Percentiles rank a stretch among this genome's conserved stretches.
Evolutionary conservation across 1,140 invertebrate species (phyloP).

Genomic region (Aethina tumida): DNA sequence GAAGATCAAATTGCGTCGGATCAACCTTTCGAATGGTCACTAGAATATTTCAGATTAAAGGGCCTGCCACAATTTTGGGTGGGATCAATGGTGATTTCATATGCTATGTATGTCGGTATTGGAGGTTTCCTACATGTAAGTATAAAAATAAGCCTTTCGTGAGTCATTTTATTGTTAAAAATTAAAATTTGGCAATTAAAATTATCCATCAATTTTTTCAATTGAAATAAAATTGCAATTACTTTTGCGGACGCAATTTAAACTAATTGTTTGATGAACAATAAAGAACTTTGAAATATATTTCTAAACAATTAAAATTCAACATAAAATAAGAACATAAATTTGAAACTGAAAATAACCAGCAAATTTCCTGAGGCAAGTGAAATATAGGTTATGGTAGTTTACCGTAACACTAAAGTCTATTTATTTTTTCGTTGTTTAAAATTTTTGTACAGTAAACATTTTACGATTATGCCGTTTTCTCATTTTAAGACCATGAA

Average conservation of each 20-base stretch:
- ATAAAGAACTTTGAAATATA: not conserved
- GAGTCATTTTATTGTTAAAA: not conserved
- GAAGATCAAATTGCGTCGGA: constrained; percentile 24
- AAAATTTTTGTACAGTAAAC: too few relatives aligned
- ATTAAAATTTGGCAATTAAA: too few relatives aligned
- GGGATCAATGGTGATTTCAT: constrained; percentile 41
- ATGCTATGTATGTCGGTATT: constrained; percentile 46
- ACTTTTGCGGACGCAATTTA: not conserved
- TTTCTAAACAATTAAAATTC: not conserved
- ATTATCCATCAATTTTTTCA: too few relatives aligned
- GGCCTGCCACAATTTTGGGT: constrained; percentile 41
- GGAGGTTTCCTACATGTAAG: constrained; percentile 58
- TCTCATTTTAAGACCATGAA: too few relatives aligned
- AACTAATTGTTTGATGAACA: not conserved
- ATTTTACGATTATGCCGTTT: too few relatives aligned
- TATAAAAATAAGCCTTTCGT: constrained; percentile 11
- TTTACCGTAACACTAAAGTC: too few relatives aligned
- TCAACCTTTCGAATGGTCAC: constrained; percentile 23
- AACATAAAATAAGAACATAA: too few relatives aligned
- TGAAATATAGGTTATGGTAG: too few relatives aligned
- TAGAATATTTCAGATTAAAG: constrained; percentile 41
- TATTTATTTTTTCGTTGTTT: too few relatives aligned
- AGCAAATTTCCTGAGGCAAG: too few relatives aligned
- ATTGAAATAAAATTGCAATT: not conserved
- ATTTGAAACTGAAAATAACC: too few relatives aligned